Conservation (phyloP, 2,113 vertebrate genomes). For the Hippocampus comes region DNA sequence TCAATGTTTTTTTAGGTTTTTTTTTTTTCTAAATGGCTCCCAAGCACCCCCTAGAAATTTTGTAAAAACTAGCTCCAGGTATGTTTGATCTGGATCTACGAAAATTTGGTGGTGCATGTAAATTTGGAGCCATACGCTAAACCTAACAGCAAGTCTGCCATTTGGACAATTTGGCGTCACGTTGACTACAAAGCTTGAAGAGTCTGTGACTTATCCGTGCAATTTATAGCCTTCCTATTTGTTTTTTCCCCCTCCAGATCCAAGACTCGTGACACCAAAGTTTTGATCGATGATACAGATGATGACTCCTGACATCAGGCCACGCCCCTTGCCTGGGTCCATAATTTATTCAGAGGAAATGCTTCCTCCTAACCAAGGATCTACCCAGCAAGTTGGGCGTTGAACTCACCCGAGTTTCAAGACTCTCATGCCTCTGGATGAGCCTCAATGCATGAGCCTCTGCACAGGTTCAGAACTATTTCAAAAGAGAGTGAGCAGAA, state of each 20-base stretch:
- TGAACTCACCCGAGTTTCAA: conserved; percentile 22
- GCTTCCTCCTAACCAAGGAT: conserved; percentile 55
- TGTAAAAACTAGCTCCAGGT: too few relatives aligned
- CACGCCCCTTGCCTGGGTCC: conserved; percentile 66
- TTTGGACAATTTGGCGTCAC: too few relatives aligned
- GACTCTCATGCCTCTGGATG: conserved; percentile 16
- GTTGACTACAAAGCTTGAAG: background rate
- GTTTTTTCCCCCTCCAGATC: conserved; percentile 73
- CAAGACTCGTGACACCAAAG: conserved; percentile 90
- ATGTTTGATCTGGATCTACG: too few relatives aligned
- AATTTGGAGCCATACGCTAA: too few relatives aligned
- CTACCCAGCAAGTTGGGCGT: conserved; percentile 59
- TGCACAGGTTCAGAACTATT: conserved; percentile 16
- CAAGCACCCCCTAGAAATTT: too few relatives aligned
- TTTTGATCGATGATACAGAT: conserved; percentile 96
- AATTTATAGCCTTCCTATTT: background rate
- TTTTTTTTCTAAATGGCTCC: too few relatives aligned
- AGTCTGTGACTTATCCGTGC: background rate
- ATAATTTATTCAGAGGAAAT: conserved; percentile 67
- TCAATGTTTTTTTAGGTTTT: too few relatives aligned
- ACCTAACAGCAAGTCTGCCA: too few relatives aligned
- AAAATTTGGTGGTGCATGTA: too few relatives aligned
- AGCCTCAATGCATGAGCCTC: conserved; percentile 20
- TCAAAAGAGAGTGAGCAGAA: conserved; percentile 17
- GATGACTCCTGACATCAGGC: conserved; percentile 92